Evolutionary conservation across 2,797 vertebrate genomes (phyloP), one percentile per base, ranked within the genome.

Genomic region (Pseudochaenichthys georgianus): DNA sequence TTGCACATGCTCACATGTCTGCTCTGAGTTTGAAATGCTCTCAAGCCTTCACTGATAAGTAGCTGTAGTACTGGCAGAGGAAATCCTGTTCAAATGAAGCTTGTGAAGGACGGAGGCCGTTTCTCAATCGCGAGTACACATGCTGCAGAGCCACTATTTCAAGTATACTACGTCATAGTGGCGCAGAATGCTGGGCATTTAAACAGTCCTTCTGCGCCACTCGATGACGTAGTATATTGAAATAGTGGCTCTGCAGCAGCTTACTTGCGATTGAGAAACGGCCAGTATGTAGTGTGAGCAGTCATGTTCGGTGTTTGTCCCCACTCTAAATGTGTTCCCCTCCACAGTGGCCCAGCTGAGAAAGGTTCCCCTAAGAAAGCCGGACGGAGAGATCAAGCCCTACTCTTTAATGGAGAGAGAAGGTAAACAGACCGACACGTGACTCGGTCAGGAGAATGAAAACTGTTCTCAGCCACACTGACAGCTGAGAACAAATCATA

Each of bases 301-400:
- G 16, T 64, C 13, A 54, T 71, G 46, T 50, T 71, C 1, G 34
- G 16, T 43, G 57, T 47, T 38, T 53, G 7, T 3, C 31, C 15
- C 15, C 9, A 9, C 2, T 67, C 38, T 78, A 23, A 78, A 4
- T 81, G n/a, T 69, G 55, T 75, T 71, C 51, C 78, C 51, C 28
- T 84, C 66, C 61, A 53, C 89, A 95, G 95, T 58, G 73, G 91
- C 73, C 68, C 93, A 91, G 51, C 57, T 89, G 90, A 95, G 95
- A 91, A 97, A 96, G 81, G 86, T 93, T 84, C 94, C 94, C 80
- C 94, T 92, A 63, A 97, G 92, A 90, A 97, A 95, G 78, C 83
- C 93, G 1, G 97, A 98, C 64, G 96, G 96, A 89, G 97, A 97
- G 68, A 97, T 98, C 91, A 98, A 98, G 53, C 97, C 97, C 0